Evolutionary conservation across 2,888 invertebrate species (phyloP).

Genomic region (Metallyticus violacea): DNA sequence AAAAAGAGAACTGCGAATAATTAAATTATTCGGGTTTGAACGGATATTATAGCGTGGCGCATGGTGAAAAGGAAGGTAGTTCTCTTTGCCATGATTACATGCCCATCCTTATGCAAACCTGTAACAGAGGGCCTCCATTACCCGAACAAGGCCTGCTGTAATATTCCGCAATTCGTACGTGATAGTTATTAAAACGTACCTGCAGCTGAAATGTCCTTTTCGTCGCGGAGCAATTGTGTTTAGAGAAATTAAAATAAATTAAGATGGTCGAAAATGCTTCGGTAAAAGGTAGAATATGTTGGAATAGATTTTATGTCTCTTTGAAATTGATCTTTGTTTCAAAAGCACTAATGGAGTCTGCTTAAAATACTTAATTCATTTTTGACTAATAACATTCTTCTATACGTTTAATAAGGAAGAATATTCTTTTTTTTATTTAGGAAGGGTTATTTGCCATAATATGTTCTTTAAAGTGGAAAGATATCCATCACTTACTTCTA

Average conservation of each 20-base stretch:
- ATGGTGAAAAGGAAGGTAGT: neutral
- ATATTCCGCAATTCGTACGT: neutral
- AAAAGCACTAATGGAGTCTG: no score
- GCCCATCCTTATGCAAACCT: neutral
- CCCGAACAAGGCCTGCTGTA: no score
- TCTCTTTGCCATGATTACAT: neutral
- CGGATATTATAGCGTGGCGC: conserved; percentile 1
- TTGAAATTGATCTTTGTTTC: no score
- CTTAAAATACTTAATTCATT: no score
- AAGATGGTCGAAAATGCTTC: neutral
- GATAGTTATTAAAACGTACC: neutral
- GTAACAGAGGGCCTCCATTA: neutral
- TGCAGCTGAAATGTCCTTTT: neutral
- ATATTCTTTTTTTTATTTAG: no score
- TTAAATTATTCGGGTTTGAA: conserved; percentile 4
- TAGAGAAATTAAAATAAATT: neutral
- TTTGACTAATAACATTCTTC: no score
- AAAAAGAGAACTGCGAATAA: neutral
- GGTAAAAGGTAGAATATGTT: neutral
- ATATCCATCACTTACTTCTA: no score
- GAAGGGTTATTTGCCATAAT: no score
- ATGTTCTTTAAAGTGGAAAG: no score
- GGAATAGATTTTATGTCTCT: no score
- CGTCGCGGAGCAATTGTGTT: neutral
- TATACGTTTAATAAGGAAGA: no score